Percentiles rank a stretch among this genome's conserved stretches.
These are phyloP conservation scores for Oreochromis mossambicus DNA, from an alignment of 2,797 vertebrate genomes.

Conservation along the genomic window DNA sequence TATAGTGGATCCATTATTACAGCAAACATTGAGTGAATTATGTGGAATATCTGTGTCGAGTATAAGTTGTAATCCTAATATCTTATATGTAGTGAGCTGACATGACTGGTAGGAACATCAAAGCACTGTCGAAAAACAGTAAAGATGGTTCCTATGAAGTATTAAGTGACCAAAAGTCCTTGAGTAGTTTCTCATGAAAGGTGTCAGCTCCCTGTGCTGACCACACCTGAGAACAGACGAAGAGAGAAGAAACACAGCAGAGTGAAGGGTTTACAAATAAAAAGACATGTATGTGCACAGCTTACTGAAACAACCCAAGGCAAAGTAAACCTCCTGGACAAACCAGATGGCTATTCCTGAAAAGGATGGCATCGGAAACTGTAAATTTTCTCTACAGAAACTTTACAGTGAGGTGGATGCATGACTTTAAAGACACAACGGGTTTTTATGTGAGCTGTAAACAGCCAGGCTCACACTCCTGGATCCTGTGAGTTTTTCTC, in stretches of 20 bases:
- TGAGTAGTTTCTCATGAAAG: constrained; percentile 44
- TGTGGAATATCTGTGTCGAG: background rate
- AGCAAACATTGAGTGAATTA: constrained; percentile 1
- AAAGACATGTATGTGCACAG: constrained; percentile 35
- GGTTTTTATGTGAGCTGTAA: constrained; percentile 44
- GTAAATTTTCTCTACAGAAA: constrained; percentile 44
- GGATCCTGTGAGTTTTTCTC: constrained; percentile 26
- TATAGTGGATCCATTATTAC: background rate
- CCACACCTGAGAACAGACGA: constrained; percentile 65
- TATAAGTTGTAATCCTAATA: background rate
- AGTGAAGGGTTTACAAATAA: constrained; percentile 43
- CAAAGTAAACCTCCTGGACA: constrained; percentile 48
- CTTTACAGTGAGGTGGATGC: constrained; percentile 48
- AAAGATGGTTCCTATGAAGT: background rate
- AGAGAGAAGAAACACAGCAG: constrained; percentile 33
- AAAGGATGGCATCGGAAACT: constrained; percentile 54
- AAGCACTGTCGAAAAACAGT: background rate
- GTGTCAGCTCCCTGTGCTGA: constrained; percentile 60
- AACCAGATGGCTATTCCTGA: constrained; percentile 60
- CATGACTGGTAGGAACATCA: background rate
- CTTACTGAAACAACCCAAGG: constrained; percentile 54
- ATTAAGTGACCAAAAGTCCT: constrained; percentile 16
- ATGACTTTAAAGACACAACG: constrained; percentile 60
- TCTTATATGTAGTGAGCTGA: constrained; percentile 1
- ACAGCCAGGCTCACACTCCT: constrained; percentile 56